Conservation (phyloP, 1,140 invertebrate species). For the Cepaea nemoralis region DNA sequence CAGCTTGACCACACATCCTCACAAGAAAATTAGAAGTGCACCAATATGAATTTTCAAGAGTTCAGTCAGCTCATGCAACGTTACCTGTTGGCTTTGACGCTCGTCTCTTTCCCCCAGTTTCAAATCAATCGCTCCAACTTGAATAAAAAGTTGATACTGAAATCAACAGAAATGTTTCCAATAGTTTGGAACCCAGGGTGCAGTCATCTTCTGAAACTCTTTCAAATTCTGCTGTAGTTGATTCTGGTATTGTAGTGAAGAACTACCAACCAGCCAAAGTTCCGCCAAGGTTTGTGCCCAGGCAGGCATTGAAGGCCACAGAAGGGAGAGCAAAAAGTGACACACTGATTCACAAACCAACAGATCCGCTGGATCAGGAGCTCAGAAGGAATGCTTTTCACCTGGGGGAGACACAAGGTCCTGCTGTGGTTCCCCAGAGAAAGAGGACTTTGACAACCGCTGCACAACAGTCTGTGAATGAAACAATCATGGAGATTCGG, state of each 20-base stretch:
- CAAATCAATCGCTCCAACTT: not conserved
- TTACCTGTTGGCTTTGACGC: conserved; percentile 55
- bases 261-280: conserved; percentile 48
- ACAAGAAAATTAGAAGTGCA: not conserved
- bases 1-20: not conserved
- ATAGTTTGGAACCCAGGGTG: not conserved
- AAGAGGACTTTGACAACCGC: conserved; percentile 26
- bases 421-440: conserved; percentile 20
- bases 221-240: not conserved
- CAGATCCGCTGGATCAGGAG: conserved; percentile 49
- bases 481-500: conserved; percentile 54
- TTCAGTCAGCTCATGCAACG: conserved; percentile 55
- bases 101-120: conserved; percentile 22
- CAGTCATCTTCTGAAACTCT: not conserved
- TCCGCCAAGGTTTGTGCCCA: conserved; percentile 62
- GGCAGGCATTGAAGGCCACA: conserved; percentile 52
- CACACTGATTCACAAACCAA: not conserved
- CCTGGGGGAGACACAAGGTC: conserved; percentile 55
- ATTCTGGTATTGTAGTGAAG: conserved; percentile 49
- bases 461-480: conserved; percentile 50
- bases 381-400: conserved; percentile 57
- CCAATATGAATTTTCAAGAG: conserved; percentile 52
- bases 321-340: conserved; percentile 34
- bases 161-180: not conserved
- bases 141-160: not conserved